Evolutionary conservation across 2,888 invertebrate genomes (phyloP), one percentile per base, ranked within the genome.

Genomic region (Odontothrips loti): DNA sequence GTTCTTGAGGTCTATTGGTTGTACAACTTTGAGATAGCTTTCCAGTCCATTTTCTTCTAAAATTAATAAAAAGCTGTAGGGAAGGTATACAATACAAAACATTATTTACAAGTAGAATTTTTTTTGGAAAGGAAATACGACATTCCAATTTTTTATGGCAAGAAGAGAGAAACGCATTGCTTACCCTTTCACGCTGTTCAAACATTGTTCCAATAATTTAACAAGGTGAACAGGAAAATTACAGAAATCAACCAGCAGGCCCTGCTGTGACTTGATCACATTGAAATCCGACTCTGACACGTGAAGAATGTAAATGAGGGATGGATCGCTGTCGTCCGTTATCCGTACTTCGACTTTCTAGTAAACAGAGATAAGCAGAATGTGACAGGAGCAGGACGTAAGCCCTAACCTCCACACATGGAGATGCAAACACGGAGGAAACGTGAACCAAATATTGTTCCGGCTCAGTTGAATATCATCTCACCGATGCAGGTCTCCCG

Each of bases 121-220:
- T 4, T 43, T 43, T 43, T 43, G 3, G 6, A 6, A 6, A 58
- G n/a, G 1, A 58, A 17, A 58, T 75, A 27, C 9, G 27, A 9
- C 8, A 75, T 9, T 75, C 8, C 23, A 10, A 27, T 27, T 8
- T 75, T 2, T 12, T 75, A 75, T 1, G 27, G 23, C 12, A 27
- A 75, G 6, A 27, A 68, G 27, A 27, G 6, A 27, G 10, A 75
- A 75, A 75, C 15, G 58, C 15, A 58, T 15, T 4, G 3, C 58
- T 58, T 58, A 75, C 68, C 68, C 68, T 75, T 75, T 75, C 2
- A 75, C 68, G 27, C 68, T 75, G 68, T 75, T 75, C 9, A 75
- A 12, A 27, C 68, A 75, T 75, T 75, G 68, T 12, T 75, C 68
- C n/a, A 75, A 27, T 27, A 75, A 23, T 12, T 75, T 75, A 10